phyloP scores from a whole-genome alignment of 2,888 invertebrate species.

The Lissocephala sabroskyi region DNA sequence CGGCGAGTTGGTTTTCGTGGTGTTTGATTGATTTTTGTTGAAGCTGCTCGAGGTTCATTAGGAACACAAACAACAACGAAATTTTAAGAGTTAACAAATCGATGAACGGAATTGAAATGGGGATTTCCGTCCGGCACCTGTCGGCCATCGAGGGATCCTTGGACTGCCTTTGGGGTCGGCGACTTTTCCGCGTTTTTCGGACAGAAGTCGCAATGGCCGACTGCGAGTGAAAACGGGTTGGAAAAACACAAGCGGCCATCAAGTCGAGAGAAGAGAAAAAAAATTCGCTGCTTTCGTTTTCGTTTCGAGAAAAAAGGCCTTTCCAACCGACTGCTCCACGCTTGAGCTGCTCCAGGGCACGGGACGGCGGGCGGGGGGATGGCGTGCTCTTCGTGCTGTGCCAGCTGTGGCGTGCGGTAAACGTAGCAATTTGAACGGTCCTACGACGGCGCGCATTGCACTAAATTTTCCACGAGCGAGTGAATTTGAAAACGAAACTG shows the following conservation, averaged over 20 bases:
- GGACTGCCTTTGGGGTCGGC: no score
- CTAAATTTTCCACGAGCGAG: conserved; percentile 63
- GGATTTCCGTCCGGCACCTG: no score
- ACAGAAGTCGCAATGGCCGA: conserved; percentile 15
- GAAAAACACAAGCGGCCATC: conserved; percentile 29
- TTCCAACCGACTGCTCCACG: conserved; percentile 40
- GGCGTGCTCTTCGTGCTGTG: no score
- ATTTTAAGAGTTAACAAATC: no score
- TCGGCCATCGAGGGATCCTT: no score
- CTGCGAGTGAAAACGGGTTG: conserved; percentile 53
- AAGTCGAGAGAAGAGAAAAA: no score
- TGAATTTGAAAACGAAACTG: conserved; percentile 60
- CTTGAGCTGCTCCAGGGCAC: conserved; percentile 2
- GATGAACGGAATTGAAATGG: no score
- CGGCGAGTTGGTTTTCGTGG: not conserved
- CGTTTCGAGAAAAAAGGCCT: conserved; percentile 13
- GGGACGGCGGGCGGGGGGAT: not conserved
- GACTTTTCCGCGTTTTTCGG: conserved; percentile 57
- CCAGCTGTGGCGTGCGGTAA: conserved; percentile 35
- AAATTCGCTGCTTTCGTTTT: conserved; percentile 52
- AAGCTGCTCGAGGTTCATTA: no score
- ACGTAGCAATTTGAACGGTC: conserved; percentile 48
- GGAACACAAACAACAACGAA: no score
- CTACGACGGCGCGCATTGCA: conserved; percentile 41
- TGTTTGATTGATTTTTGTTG: conserved; percentile 2